Base-by-base conservation (phyloP, 2,888 invertebrate genomes). In the Metellina segmentata region DNA sequence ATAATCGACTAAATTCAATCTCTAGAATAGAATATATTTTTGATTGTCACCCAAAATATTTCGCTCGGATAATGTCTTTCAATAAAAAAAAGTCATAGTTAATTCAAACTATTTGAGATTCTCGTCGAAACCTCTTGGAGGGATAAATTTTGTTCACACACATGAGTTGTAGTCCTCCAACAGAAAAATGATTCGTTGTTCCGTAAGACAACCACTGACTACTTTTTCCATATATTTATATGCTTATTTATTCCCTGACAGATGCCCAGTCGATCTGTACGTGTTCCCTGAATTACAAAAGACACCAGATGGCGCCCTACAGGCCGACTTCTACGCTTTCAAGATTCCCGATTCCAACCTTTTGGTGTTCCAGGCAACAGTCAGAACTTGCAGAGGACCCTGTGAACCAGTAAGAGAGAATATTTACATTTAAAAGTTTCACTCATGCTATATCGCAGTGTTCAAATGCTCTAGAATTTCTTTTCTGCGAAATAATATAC, bases 301-400 rank as follows among this genome's bases (percentile, higher is more conserved):
- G 94, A 96, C 98, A 0, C 96, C 98, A 52, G 97, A 96, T 94
- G 97, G 98, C 0, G 98, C 97, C 7, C 95, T 98, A 83, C 98
- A 98, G 95, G 98, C 98, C 0, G 96, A 98, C 94, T 98, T 98
- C 95, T 98, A 98, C 95, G 98, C 98, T 0, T 98, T 98, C 95
- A 98, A 98, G 95, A 98, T 98, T 93, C 98, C 98, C 0, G 98
- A 98, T 95, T 98, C 98, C 0, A 98, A 98, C 95, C 98, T 98
- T 96, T 95, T 98, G 94, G 98, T 98, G 0, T 98, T 98, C 94
- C 98, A 98, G 95, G 98, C 98, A 0, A 98, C 97, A 0, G 98
- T 98, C 0, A 96, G 97, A 90, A 98, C 98, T 0, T 98, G 98
- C 94, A 96, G 98, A 78, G 98, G 98, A 85, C 98, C 98, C 8